These are phyloP conservation scores for Rotaria sp. DNA, from an alignment of 2,888 invertebrate species.

Conservation along the genomic window DNA sequence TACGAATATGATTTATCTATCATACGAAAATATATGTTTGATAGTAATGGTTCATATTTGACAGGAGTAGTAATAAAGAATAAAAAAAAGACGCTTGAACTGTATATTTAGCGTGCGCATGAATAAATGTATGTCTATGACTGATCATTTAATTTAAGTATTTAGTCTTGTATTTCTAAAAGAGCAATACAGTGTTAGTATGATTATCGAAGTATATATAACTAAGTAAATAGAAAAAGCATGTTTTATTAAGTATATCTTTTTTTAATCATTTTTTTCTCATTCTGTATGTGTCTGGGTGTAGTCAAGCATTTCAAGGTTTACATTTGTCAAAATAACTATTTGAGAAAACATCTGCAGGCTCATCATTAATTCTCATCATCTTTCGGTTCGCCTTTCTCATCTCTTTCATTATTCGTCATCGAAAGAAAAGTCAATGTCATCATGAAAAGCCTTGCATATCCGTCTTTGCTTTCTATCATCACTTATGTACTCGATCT, in stretches of 20 bases:
- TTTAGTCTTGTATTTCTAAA: not conserved
- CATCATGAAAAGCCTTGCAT: not conserved
- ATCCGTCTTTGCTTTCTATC: not conserved
- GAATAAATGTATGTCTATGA: not conserved
- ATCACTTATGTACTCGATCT: not conserved
- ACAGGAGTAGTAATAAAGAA: not conserved
- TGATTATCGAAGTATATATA: not conserved
- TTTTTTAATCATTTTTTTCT: not conserved
- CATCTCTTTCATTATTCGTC: not conserved
- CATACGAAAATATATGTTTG: not conserved
- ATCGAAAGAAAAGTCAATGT: not conserved
- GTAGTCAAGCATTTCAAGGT: slow-evolving; percentile 4
- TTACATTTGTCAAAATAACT: not conserved
- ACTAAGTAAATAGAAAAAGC: not conserved
- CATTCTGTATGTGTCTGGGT: not conserved
- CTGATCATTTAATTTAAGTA: not conserved
- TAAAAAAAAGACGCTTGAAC: not conserved
- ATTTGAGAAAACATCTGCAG: slow-evolving; percentile 4
- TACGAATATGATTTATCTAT: not conserved
- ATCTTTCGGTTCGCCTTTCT: not conserved
- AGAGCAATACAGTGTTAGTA: not conserved
- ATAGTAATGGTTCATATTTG: not conserved
- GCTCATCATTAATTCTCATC: slow-evolving; percentile 12
- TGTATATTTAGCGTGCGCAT: not conserved
- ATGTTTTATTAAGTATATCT: not conserved